These are phyloP conservation scores for Plecturocebus donacophilus DNA, from an alignment of 2,113 vertebrate species.

Conservation along the genomic window DNA sequence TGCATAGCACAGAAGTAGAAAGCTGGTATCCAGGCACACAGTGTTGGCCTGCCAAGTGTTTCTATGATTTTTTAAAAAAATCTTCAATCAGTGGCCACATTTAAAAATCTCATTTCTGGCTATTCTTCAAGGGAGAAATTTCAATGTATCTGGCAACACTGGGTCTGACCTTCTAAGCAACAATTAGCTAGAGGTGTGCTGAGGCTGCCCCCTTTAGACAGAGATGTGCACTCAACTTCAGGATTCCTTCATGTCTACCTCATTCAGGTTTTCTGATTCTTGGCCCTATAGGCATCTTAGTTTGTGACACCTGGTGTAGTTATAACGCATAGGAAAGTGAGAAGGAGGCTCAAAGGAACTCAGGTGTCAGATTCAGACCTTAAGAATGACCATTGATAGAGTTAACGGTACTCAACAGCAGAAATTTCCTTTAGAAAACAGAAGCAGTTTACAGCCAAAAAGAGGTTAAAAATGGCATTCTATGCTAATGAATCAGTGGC, in stretches of 20 bases:
- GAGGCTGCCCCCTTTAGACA: neutral
- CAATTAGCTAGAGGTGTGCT: neutral
- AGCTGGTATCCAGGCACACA: neutral
- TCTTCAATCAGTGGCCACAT: neutral
- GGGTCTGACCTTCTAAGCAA: neutral
- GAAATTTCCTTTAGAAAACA: neutral
- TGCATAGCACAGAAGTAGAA: neutral
- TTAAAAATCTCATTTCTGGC: constrained; percentile 3
- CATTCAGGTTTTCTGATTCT: neutral
- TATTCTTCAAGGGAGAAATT: neutral
- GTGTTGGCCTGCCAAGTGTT: neutral
- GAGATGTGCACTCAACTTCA: neutral
- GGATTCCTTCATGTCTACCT: neutral
- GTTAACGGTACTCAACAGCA: neutral
- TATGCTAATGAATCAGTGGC: neutral
- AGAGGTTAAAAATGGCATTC: neutral
- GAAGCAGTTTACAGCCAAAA: neutral
- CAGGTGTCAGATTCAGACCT: neutral
- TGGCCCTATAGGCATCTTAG: neutral
- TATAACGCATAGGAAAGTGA: neutral
- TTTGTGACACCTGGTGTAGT: neutral
- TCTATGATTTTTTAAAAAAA: neutral
- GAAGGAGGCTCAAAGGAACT: neutral
- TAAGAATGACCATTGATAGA: neutral
- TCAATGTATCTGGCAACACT: neutral